A percentile compares a stretch with the other conserved stretches of the same genome.
phyloP scores from a whole-genome alignment of 2,888 invertebrate species.

The Rotaria socialis region DNA sequence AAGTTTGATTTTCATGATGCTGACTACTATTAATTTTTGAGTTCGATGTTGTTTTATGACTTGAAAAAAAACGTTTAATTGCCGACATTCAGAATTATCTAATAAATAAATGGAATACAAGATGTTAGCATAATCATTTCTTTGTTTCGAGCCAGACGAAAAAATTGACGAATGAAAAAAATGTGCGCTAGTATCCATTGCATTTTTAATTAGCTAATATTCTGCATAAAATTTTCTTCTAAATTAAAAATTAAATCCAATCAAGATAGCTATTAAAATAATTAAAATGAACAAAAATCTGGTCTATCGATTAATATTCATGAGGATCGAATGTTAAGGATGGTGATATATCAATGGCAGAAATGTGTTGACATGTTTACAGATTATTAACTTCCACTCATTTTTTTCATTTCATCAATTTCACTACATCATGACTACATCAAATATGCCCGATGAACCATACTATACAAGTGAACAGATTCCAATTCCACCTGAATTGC shows the following conservation, averaged over 20 bases:
- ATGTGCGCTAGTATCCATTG: neutral
- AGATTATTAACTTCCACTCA: neutral
- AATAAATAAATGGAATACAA: neutral
- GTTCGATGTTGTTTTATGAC: neutral
- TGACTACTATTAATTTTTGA: neutral
- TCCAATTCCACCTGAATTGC: slow-evolving; percentile 75
- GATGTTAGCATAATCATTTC: neutral
- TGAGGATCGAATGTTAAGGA: slow-evolving; percentile 10
- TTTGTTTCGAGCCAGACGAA: slow-evolving; percentile 32
- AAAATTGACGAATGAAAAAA: neutral
- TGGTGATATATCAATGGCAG: neutral
- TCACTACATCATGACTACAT: neutral
- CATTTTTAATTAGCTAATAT: neutral
- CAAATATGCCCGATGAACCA: neutral
- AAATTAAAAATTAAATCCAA: neutral
- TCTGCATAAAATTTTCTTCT: neutral
- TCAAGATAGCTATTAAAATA: neutral
- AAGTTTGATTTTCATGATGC: neutral
- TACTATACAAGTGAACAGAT: slow-evolving; percentile 68
- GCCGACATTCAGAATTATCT: neutral
- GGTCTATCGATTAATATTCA: neutral
- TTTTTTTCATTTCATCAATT: neutral
- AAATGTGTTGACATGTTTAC: slow-evolving; percentile 26
- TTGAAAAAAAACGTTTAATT: slow-evolving; percentile 3
- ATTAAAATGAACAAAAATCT: neutral